A percentile compares a stretch with the other conserved stretches of the same genome.
Conservation (phyloP, 2,113 vertebrate genomes). For the Struthidea cinerea region DNA sequence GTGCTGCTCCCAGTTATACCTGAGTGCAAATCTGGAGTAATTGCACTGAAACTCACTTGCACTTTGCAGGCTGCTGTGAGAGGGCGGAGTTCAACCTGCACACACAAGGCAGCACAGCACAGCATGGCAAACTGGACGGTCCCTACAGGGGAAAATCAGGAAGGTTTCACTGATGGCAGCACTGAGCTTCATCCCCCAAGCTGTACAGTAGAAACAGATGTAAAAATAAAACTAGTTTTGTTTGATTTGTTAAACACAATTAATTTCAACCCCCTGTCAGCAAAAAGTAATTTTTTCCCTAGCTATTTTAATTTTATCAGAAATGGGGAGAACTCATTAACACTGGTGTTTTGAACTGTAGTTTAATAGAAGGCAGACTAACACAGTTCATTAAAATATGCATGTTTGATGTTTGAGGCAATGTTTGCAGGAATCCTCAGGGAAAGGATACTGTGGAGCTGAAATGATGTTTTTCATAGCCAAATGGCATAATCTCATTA, state of each 20-base stretch:
- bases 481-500: constrained; percentile 20
- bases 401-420: constrained; percentile 62
- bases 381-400: constrained; percentile 49
- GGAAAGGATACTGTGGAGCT: constrained; percentile 3
- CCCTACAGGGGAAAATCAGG: neutral
- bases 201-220: neutral
- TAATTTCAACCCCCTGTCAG: neutral
- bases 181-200: neutral
- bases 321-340: constrained; percentile 33
- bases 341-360: constrained; percentile 9
- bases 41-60: neutral
- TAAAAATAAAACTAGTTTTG: neutral
- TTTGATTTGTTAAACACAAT: neutral
- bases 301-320: constrained; percentile 7
- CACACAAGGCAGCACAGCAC: neutral
- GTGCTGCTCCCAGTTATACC: neutral
- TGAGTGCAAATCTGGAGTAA: neutral
- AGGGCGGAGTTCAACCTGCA: neutral
- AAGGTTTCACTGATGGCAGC: neutral
- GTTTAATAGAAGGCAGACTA: neutral
- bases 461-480: neutral
- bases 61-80: neutral
- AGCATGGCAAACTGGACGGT: neutral
- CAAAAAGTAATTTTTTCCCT: neutral
- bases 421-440: neutral